These are phyloP conservation scores for Plutella xylostella DNA, from an alignment of 2,888 invertebrate species.

Conservation along the genomic window DNA sequence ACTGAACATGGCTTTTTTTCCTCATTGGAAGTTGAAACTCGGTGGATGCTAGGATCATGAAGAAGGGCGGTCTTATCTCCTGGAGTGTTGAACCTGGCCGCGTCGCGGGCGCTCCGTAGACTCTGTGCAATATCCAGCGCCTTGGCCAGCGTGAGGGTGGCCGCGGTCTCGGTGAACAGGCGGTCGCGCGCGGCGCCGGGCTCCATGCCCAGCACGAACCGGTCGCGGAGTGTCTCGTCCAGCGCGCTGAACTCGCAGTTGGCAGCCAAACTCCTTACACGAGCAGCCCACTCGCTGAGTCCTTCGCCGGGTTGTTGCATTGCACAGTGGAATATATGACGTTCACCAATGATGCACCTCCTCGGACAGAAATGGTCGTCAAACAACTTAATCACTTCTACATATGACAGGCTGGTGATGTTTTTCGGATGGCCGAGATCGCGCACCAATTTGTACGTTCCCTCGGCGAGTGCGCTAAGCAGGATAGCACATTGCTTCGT, in stretches of 20 bases:
- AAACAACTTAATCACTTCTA: neutral
- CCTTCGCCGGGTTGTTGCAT: conserved; percentile 1
- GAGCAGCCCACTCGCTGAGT: conserved; percentile 2
- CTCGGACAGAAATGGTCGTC: conserved; percentile 1
- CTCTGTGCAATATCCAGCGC: neutral
- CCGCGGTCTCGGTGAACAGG: neutral
- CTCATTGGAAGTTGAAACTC: neutral
- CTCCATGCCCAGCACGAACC: conserved; percentile 6
- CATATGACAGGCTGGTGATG: neutral
- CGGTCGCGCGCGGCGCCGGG: conserved; percentile 3
- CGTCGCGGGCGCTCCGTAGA: neutral
- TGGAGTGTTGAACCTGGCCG: neutral
- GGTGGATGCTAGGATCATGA: neutral
- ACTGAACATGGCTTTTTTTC: neutral
- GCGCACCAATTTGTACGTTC: neutral
- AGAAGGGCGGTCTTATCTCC: neutral
- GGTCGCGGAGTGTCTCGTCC: conserved; percentile 4
- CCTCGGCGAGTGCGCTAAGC: neutral
- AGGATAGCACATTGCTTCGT: conserved; percentile 1
- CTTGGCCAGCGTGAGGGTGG: neutral
- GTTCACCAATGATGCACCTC: neutral
- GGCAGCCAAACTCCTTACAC: conserved; percentile 1
- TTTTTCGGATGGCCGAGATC: neutral
- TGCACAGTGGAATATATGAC: neutral
- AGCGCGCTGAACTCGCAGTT: conserved; percentile 6